Percentiles rank a stretch among this genome's conserved stretches.
Conservation (phyloP, 2,797 vertebrate genomes). For the Hyperoplus lanceolatus region DNA sequence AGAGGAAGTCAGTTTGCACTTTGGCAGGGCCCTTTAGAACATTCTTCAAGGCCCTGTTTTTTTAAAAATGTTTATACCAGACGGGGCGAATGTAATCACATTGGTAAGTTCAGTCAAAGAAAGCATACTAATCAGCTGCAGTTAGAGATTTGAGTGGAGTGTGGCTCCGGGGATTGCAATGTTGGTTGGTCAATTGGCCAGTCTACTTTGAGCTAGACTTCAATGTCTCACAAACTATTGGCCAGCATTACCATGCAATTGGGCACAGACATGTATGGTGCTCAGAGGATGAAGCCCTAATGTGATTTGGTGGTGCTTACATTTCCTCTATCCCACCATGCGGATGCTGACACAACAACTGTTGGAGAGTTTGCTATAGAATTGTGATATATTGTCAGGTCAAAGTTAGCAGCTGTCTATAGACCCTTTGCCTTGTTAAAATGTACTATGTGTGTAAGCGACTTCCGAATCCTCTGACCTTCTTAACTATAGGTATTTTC, state of each 20-base stretch:
- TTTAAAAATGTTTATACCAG: not conserved
- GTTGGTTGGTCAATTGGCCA: not conserved
- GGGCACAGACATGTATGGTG: not conserved
- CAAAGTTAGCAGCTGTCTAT: not conserved
- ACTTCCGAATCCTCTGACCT: slow-evolving; percentile 31
- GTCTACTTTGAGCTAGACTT: not conserved
- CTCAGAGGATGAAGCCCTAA: not conserved
- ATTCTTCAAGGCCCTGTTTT: slow-evolving; percentile 3
- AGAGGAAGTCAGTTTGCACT: not conserved
- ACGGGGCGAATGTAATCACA: not conserved
- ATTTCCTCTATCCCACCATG: not conserved
- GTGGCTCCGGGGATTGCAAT: too few relatives aligned
- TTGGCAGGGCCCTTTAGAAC: not conserved
- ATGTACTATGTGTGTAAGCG: slow-evolving; percentile 9
- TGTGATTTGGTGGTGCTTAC: too few relatives aligned
- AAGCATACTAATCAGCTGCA: not conserved
- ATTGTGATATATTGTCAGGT: not conserved
- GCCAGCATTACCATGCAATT: not conserved
- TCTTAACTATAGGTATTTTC: not conserved
- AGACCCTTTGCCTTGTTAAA: not conserved
- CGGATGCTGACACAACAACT: not conserved
- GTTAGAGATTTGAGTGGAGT: not conserved
- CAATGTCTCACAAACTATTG: not conserved
- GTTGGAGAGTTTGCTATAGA: not conserved
- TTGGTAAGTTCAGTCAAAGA: not conserved